These are phyloP conservation scores for Cotesia typhae DNA, from an alignment of 1,140 invertebrate species.

Conservation along the genomic window DNA sequence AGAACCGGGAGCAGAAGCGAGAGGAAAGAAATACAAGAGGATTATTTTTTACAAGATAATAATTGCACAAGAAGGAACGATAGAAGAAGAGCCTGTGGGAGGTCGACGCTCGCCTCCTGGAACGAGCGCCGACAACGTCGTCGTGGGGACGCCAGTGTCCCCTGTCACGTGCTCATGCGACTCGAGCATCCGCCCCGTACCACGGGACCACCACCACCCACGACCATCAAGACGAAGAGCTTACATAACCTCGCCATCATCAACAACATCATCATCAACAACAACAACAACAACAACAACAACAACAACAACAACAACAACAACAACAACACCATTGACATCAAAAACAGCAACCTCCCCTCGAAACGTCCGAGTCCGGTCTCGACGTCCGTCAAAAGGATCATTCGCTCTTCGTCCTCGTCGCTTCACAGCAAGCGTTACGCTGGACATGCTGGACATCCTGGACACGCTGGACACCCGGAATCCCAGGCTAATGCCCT, in stretches of 20 bases:
- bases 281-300: too few relatives aligned
- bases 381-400: conserved; percentile 52
- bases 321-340: neutral
- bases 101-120: conserved; percentile 37
- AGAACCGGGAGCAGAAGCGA: neutral
- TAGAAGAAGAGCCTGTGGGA: conserved; percentile 16
- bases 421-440: conserved; percentile 10
- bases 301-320: neutral
- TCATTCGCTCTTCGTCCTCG: conserved; percentile 29
- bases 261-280: too few relatives aligned
- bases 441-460: too few relatives aligned
- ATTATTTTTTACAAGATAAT: conserved; percentile 3
- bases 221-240: conserved; percentile 41
- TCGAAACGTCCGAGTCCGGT: conserved; percentile 15
- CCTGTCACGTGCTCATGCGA: conserved; percentile 58
- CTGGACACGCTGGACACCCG: too few relatives aligned
- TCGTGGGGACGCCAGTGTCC: conserved; percentile 54
- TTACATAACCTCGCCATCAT: neutral
- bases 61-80: neutral
- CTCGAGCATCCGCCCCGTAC: conserved; percentile 49
- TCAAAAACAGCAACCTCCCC: neutral
- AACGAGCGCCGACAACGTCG: conserved; percentile 44
- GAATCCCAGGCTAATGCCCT: too few relatives aligned
- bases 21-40: conserved; percentile 13
- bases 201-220: conserved; percentile 52